Evolutionary conservation across 2,797 vertebrate species (phyloP).

Genomic region (Anguilla megastoma): DNA sequence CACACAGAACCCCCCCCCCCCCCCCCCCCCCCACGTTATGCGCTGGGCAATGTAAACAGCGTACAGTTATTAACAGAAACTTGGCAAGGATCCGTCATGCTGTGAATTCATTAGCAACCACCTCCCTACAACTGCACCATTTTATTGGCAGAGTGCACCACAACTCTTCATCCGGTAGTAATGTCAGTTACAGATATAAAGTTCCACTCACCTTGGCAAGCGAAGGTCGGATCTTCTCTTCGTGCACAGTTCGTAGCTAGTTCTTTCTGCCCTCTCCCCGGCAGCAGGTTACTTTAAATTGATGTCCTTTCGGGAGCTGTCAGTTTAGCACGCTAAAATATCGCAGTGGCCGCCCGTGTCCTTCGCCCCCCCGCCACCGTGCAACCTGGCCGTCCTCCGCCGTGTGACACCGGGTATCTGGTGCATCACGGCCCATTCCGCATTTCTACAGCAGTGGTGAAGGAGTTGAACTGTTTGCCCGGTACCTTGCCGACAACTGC

Average conservation of each 20-base stretch:
- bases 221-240: constrained; percentile 5
- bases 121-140: background rate
- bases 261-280: background rate
- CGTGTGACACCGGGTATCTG: constrained; percentile 34
- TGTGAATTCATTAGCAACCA: background rate
- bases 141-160: background rate
- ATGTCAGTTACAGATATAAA: background rate
- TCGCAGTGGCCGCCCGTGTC: constrained; percentile 42
- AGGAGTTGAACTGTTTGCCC: constrained; percentile 28
- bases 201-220: constrained; percentile 21
- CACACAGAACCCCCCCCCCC: background rate
- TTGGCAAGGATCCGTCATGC: background rate
- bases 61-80: background rate
- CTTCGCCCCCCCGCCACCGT: constrained; percentile 43
- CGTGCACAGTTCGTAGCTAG: background rate
- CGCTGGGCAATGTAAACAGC: background rate
- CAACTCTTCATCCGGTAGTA: background rate
- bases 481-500: constrained; percentile 20
- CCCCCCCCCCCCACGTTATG: background rate
- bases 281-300: background rate
- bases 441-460: constrained; percentile 20
- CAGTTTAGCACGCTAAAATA: constrained; percentile 16
- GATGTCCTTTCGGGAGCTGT: constrained; percentile 17
- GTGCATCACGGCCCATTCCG: constrained; percentile 55
- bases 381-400: constrained; percentile 51